Base-by-base conservation (phyloP, 2,797 vertebrate genomes). In the Schizopygopsis malacanthus region DNA sequence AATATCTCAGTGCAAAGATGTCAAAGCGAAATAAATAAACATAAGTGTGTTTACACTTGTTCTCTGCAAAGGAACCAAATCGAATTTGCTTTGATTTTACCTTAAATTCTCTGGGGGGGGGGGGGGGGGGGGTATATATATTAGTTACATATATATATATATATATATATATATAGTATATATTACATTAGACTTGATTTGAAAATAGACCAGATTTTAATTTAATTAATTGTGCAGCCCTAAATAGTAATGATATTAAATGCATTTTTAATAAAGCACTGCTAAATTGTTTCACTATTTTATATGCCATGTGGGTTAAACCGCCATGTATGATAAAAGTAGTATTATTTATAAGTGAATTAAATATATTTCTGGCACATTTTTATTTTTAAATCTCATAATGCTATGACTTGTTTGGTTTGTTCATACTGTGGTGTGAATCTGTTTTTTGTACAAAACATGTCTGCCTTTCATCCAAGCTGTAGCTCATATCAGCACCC, bases 251-350 rank as follows among this genome's bases (percentile, higher is more conserved):
- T 50, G 15, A 0, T 15, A 80, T 45, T 15, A 59, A 56, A 73
- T 75, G 25, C 7, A 28, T 67, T 63, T 65, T 50, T 18, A 65
- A 65, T 83, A 63, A 47, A 65, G 82, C 12, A 76, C 33, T 82
- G 41, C 2, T 47, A 63, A n/a, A 73, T 45, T 4, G 33, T 61
- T 73, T 63, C 39, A 61, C 52, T 52, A 50, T 9, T 47, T 16
- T 16, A 43, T n/a, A 22, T 33, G 6, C 18, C 39, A 47, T 6
- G 18, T 76, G 22, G 7, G 45, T 69, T 78, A 54, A 69, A 18
- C 63, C 13, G 45, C 43, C 54, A 3, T 45, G 39, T 3, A 59
- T 47, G 25, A 20, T 54, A 56, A 59, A 59, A 83, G 15, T 11
- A 54, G 45, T 67, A n/a, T 67, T 84, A 54, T 10, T 77, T 43